These are phyloP conservation scores for Tipula vernalis DNA, from an alignment of 2,888 invertebrate genomes.

Conservation along the genomic window DNA sequence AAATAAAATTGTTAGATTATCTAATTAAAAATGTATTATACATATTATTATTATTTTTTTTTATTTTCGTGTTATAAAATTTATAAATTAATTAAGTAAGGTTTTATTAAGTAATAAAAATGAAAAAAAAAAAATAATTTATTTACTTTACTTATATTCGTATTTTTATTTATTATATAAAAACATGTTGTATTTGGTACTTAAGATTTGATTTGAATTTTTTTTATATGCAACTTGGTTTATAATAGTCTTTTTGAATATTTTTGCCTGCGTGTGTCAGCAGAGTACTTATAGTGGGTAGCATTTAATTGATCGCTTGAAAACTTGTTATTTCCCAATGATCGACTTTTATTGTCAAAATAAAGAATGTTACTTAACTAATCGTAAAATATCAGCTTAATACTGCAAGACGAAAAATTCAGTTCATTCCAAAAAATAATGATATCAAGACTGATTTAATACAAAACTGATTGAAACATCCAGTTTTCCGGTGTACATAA, in stretches of 20 bases:
- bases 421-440: too few species aligned
- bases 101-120: not conserved
- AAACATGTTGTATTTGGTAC: not conserved
- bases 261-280: not conserved
- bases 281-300: too few species aligned
- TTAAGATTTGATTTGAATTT: not conserved
- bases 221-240: not conserved
- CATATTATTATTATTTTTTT: not conserved
- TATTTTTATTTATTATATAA: not conserved
- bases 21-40: not conserved
- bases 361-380: too few species aligned
- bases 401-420: too few species aligned
- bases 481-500: too few species aligned
- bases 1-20: not conserved
- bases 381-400: too few species aligned
- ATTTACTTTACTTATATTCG: not conserved
- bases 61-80: not conserved
- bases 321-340: too few species aligned
- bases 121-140: not conserved
- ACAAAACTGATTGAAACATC: too few species aligned
- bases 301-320: too few species aligned
- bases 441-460: too few species aligned
- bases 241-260: not conserved
- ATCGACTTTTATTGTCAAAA: too few species aligned
- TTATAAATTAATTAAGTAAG: not conserved